Evolutionary conservation across 2,888 invertebrate genomes (phyloP).

Genomic region (Eustalomyia histrio): DNA sequence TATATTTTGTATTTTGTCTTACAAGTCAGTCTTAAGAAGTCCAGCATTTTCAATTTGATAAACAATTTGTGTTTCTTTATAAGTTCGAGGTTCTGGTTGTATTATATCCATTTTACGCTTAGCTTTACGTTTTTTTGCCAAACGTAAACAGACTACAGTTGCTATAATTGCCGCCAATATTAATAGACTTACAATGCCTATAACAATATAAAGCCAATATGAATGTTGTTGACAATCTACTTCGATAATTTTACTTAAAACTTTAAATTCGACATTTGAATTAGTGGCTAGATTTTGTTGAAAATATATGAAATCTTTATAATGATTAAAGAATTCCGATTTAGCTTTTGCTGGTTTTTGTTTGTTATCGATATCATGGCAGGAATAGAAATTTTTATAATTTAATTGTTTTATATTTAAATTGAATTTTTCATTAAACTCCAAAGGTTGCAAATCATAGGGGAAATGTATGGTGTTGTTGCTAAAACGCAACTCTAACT

Average conservation of each 20-base stretch:
- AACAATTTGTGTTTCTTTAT: slow-evolving; percentile 91
- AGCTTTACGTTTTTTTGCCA: slow-evolving; percentile 81
- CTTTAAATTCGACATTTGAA: slow-evolving; percentile 68
- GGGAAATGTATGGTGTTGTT: slow-evolving; percentile 74
- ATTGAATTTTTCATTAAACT: slow-evolving; percentile 74
- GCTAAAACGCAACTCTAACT: slow-evolving; percentile 76
- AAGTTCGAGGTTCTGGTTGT: slow-evolving; percentile 89
- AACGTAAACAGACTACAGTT: slow-evolving; percentile 80
- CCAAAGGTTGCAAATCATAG: slow-evolving; percentile 68
- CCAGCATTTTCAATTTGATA: slow-evolving; percentile 92
- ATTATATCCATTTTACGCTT: slow-evolving; percentile 84
- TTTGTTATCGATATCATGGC: slow-evolving; percentile 71
- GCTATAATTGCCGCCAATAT: slow-evolving; percentile 79
- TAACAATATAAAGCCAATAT: slow-evolving; percentile 79
- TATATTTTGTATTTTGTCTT: slow-evolving; percentile 54
- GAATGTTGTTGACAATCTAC: slow-evolving; percentile 73
- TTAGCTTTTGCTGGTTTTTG: slow-evolving; percentile 72
- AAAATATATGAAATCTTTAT: slow-evolving; percentile 67
- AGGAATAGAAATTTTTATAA: slow-evolving; percentile 73
- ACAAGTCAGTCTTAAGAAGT: slow-evolving; percentile 88
- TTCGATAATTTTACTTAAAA: slow-evolving; percentile 73
- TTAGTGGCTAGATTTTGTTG: slow-evolving; percentile 23
- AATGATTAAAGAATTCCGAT: slow-evolving; percentile 72
- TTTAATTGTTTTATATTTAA: slow-evolving; percentile 74
- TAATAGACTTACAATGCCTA: slow-evolving; percentile 80